Evolutionary conservation across 1,140 invertebrate species (phyloP).

Genomic region (Vollenhovia emeryi): DNA sequence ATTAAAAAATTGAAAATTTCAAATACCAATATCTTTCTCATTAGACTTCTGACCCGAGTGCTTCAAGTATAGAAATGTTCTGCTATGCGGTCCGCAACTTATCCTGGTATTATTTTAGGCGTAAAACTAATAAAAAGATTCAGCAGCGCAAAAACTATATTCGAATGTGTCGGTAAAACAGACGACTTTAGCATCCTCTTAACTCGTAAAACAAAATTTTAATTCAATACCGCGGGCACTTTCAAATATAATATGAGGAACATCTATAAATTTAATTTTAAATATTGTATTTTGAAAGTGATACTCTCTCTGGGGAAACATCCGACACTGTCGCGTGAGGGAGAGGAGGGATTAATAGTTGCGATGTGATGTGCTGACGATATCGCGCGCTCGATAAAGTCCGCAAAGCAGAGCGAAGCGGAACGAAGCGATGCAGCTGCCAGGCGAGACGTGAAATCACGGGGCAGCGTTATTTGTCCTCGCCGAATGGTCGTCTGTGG

Average conservation of each 20-base stretch:
- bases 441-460: slow-evolving; percentile 54
- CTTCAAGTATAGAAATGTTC: too few species aligned
- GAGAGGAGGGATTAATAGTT: neutral
- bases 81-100: too few species aligned
- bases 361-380: neutral
- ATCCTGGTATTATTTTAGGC: too few species aligned
- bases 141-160: too few species aligned
- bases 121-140: too few species aligned
- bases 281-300: slow-evolving; percentile 3
- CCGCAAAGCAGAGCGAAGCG: slow-evolving; percentile 1
- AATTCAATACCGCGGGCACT: neutral
- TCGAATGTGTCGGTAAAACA: too few species aligned
- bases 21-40: too few species aligned
- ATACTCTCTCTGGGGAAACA: neutral
- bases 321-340: neutral
- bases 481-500: slow-evolving; percentile 40
- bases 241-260: neutral
- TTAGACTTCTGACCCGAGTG: too few species aligned
- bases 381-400: slow-evolving; percentile 50
- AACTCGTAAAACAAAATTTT: neutral
- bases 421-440: slow-evolving; percentile 29
- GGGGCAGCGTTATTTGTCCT: slow-evolving; percentile 48
- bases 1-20: too few species aligned
- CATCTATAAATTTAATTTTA: neutral
- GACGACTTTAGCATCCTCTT: too few species aligned